Base-by-base conservation (phyloP, 92 coral and sea anemone genomes). In the Metridium senile region DNA sequence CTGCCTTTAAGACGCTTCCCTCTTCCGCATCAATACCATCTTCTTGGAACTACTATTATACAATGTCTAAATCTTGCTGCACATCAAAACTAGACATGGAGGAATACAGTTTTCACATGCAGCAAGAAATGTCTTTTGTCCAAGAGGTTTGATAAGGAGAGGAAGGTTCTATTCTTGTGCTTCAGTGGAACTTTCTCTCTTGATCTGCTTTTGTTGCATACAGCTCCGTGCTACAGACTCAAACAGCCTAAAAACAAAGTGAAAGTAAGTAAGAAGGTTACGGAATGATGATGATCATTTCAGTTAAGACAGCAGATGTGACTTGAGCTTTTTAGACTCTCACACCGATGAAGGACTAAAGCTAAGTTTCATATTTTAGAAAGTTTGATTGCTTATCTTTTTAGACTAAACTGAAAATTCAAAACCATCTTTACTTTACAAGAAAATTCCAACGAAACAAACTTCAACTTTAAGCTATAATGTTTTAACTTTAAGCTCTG, bases 151-250 rank as follows among this genome's bases (percentile, higher is more conserved):
- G 2, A 52, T 29, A 45, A 26, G 43, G 34, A 33, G 43, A 25
- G 72, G 18, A 63, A 31, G 18, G 0, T 26, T 49, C 64, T 39
- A 79, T 69, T 79, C 84, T 70, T 71, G 63, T 58, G 79, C 78
- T 64, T 86, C 58, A 39, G 58, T 71, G 45, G 89, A 47, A 54
- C 76, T 70, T 64, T 96, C 99, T 73, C 99, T 74, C 19, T 89
- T 82, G 6, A 97, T 95, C 79, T 96, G 99, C 68, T 96, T 96
- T 85, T 96, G 99, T 56, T 96, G 99, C 99, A 96, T 96, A 72
- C 99, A 96, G 62, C 99, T 96, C 28, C 99, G 84, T 27, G 99
- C 99, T 19, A 96, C 99, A 0, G 99, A 96, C 82, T 96, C 99
- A 80, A 96, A 96, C 88, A 96, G 81, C 90, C 99, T 96, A 72